phyloP scores from a whole-genome alignment of 53 echinoderm and acorn worm genomes.

The Echinarachnius parma region DNA sequence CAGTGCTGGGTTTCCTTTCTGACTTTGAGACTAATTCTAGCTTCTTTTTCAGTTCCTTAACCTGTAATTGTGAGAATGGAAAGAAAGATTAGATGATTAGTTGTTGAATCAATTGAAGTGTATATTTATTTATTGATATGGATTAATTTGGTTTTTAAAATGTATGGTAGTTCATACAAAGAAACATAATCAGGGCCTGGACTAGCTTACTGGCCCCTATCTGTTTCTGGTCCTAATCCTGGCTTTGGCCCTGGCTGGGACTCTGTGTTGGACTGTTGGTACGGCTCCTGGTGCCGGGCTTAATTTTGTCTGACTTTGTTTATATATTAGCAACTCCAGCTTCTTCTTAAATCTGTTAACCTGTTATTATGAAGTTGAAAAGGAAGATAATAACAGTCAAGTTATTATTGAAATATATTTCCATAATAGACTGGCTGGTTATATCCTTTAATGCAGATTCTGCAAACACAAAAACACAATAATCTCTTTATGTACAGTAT shows the following conservation, averaged over 20 bases:
- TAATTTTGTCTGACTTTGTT: conserved; percentile 17
- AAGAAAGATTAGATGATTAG: not conserved
- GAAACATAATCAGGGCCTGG: conserved; percentile 11
- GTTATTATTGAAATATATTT: no score
- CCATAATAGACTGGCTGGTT: no score
- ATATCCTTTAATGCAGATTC: no score
- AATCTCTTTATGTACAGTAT: no score
- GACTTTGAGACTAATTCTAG: conserved; percentile 22
- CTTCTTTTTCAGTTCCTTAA: conserved; percentile 35
- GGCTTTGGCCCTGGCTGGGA: no score
- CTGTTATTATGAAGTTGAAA: not conserved
- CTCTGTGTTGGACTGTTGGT: not conserved
- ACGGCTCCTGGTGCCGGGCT: no score
- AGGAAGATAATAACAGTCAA: no score
- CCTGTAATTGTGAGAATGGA: not conserved
- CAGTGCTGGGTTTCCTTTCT: conserved; percentile 12
- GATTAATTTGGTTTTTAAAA: not conserved
- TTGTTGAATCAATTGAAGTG: not conserved
- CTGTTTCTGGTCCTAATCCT: conserved; percentile 32
- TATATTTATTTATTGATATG: not conserved
- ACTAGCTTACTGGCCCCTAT: conserved; percentile 26
- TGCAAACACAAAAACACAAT: no score
- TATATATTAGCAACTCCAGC: conserved; percentile 19
- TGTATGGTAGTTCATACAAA: not conserved
- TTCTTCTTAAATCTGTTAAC: conserved; percentile 36